Conservation (phyloP, 2,797 vertebrate genomes). For the Enteromius anoplus region DNA sequence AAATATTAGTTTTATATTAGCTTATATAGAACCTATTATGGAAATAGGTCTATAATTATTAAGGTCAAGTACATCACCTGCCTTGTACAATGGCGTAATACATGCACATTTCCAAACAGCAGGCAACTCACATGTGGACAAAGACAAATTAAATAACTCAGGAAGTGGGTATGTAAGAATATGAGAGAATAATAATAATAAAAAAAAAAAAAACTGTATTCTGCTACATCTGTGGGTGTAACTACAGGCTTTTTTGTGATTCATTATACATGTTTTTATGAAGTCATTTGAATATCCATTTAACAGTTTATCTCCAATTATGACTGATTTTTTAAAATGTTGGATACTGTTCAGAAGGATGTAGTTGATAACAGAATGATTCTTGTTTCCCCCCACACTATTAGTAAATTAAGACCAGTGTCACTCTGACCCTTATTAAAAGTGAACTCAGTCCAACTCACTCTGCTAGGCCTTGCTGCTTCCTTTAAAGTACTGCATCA, state of each 20-base stretch:
- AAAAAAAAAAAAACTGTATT: no score
- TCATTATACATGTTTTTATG: not conserved
- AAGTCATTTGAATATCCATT: not conserved
- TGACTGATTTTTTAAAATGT: not conserved
- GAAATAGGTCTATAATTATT: no score
- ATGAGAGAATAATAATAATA: not conserved
- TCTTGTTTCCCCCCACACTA: not conserved
- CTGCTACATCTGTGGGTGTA: not conserved
- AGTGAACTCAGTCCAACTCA: not conserved
- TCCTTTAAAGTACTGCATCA: constrained; percentile 6
- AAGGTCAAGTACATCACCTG: not conserved
- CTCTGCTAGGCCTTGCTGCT: not conserved
- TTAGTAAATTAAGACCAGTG: not conserved
- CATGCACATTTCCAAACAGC: not conserved
- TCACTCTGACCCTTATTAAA: constrained; percentile 1
- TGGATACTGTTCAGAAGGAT: not conserved
- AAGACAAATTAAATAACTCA: constrained; percentile 5
- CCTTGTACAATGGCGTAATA: not conserved
- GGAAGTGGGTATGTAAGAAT: not conserved
- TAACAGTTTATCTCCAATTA: not conserved
- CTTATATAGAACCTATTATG: no score
- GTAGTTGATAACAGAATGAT: not conserved
- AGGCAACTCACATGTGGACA: not conserved
- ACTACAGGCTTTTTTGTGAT: not conserved
- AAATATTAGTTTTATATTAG: no score